These are phyloP conservation scores for Sarcophaga peregrina DNA, from an alignment of 1,140 invertebrate species.

Conservation along the genomic window DNA sequence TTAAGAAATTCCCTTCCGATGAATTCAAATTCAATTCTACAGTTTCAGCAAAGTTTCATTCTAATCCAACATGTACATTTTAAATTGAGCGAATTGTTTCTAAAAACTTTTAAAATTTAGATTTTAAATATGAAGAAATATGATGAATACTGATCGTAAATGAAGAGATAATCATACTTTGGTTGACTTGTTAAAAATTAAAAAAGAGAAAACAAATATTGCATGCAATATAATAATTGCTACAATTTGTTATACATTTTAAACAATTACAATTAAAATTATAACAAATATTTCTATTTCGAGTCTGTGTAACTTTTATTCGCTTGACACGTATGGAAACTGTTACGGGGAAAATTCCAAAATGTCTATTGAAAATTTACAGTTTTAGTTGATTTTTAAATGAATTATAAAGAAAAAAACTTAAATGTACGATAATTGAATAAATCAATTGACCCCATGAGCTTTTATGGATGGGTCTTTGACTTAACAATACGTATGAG, in stretches of 20 bases:
- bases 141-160: too few species aligned
- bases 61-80: too few species aligned
- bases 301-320: background rate
- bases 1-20: too few species aligned
- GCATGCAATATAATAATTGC: background rate
- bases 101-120: too few species aligned
- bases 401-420: background rate
- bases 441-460: slow-evolving; percentile 41
- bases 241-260: background rate
- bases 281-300: background rate
- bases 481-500: background rate
- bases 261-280: background rate
- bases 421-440: slow-evolving; percentile 29
- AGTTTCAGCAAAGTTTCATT: too few species aligned
- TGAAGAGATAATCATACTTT: too few species aligned
- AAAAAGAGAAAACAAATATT: background rate
- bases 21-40: too few species aligned
- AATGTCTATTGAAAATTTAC: background rate
- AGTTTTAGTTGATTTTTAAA: background rate
- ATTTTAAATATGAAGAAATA: too few species aligned
- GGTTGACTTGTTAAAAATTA: too few species aligned
- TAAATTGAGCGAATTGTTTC: too few species aligned
- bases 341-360: background rate
- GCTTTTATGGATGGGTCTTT: slow-evolving; percentile 13
- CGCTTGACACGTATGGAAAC: background rate